These are phyloP conservation scores for Plagodis pulveraria DNA, from an alignment of 2,888 invertebrate species.

Conservation along the genomic window DNA sequence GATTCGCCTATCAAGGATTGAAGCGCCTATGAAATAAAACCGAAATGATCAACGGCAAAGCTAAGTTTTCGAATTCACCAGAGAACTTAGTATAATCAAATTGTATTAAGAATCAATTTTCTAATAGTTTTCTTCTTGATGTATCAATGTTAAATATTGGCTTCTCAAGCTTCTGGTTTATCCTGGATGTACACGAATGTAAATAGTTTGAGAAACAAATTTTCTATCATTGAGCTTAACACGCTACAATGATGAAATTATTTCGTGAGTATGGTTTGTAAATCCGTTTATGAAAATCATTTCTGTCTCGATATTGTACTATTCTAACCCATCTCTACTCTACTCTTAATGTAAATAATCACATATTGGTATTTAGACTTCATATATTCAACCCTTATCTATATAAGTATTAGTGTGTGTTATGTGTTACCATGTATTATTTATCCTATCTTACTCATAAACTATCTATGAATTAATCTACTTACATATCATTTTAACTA, in stretches of 20 bases:
- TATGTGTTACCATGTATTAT: background rate
- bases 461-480: constrained; percentile 44
- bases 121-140: background rate
- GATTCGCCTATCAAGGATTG: no score
- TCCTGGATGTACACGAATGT: no score
- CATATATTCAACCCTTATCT: background rate
- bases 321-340: background rate
- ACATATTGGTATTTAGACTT: constrained; percentile 1
- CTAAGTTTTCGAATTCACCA: no score
- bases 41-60: no score
- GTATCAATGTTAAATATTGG: background rate
- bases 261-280: no score
- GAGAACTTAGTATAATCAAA: constrained; percentile 1
- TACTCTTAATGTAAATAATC: constrained; percentile 13
- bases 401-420: background rate
- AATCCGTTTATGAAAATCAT: constrained; percentile 5
- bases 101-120: constrained; percentile 3
- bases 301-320: constrained; percentile 10
- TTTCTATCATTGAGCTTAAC: no score
- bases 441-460: no score
- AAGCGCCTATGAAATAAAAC: no score
- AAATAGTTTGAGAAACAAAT: no score
- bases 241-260: no score
- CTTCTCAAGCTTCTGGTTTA: no score
- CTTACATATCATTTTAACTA: constrained; percentile 75